These are phyloP conservation scores for Epizoanthus ramosus DNA, from an alignment of 92 coral and sea anemone species.

Conservation along the genomic window DNA sequence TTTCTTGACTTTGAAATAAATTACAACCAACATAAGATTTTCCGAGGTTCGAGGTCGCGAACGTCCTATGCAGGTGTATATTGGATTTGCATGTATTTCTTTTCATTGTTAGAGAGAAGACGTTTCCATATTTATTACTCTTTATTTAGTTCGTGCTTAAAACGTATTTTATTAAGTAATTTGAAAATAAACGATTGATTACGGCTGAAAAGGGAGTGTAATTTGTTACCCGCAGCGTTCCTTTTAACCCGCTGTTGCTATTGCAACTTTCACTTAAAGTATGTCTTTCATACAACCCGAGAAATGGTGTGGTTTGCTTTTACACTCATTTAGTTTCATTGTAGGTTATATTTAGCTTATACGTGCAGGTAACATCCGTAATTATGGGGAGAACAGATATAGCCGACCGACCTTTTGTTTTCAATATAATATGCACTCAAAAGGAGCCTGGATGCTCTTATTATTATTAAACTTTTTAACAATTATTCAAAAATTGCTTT, in stretches of 20 bases:
- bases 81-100: not conserved
- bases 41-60: not conserved
- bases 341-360: no score
- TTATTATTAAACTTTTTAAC: no score
- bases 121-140: not conserved
- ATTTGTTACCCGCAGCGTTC: not conserved
- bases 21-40: not conserved
- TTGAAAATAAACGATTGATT: not conserved
- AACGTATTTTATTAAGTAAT: constrained; percentile 1
- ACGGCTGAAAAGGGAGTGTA: not conserved
- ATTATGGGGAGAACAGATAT: no score
- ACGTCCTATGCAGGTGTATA: not conserved
- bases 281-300: not conserved
- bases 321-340: no score
- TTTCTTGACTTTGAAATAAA: not conserved
- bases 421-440: no score
- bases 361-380: no score
- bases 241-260: not conserved
- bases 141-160: constrained; percentile 3
- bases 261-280: not conserved
- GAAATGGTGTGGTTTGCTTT: no score
- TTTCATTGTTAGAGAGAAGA: not conserved
- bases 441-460: no score
- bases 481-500: no score
- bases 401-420: no score